Evolutionary conservation across 2,113 vertebrate genomes (phyloP).

Genomic region (Microcebus jonahi): DNA sequence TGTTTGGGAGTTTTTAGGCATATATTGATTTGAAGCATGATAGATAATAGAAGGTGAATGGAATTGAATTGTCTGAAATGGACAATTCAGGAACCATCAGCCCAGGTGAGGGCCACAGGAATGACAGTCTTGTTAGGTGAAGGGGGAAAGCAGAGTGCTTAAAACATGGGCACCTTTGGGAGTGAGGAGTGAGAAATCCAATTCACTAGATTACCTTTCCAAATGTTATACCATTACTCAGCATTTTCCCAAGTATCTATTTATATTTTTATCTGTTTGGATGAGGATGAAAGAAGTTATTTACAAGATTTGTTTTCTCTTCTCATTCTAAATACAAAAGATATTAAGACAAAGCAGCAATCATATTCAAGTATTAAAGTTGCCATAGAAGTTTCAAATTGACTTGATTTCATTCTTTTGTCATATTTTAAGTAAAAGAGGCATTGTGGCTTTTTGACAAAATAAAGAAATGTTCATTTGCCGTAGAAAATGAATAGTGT

Average conservation of each 20-base stretch:
- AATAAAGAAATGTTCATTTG: constrained; percentile 34
- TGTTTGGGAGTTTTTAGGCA: background rate
- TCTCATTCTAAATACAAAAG: background rate
- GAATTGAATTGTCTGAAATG: background rate
- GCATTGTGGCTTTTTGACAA: background rate
- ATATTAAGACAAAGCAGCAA: background rate
- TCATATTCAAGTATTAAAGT: background rate
- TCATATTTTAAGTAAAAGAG: constrained; percentile 22
- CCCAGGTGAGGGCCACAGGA: background rate
- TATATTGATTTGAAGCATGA: background rate
- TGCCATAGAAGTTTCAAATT: background rate
- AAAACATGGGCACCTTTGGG: background rate
- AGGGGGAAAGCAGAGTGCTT: background rate
- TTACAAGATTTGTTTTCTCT: background rate
- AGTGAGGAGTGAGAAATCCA: background rate
- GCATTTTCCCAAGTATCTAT: background rate
- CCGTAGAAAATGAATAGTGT: background rate
- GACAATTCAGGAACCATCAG: background rate
- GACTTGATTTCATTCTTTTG: constrained; percentile 13
- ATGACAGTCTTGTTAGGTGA: background rate
- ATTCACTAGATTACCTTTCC: background rate
- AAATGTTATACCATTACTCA: background rate
- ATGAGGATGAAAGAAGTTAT: background rate
- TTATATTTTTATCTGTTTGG: background rate
- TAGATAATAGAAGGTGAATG: background rate